Percentiles rank a stretch among this genome's conserved stretches.
Conservation (phyloP, 2,888 invertebrate genomes). For the Machimus rusticus region DNA sequence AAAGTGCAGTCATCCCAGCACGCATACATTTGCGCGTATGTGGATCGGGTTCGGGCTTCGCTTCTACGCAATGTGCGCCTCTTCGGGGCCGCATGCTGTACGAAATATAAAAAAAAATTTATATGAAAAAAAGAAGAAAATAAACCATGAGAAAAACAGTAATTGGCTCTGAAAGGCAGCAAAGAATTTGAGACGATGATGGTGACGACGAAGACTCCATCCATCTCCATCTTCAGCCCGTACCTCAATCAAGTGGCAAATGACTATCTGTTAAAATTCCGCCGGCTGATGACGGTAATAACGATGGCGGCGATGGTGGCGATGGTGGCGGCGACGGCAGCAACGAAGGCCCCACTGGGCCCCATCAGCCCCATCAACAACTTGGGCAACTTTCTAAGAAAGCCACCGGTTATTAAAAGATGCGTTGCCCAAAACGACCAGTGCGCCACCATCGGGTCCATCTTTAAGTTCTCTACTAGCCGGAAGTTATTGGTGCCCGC, state of each 20-base stretch:
- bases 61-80: slow-evolving; percentile 33
- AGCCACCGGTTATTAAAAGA: not conserved
- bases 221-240: slow-evolving; percentile 13
- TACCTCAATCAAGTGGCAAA: slow-evolving; percentile 40
- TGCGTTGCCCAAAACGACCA: not conserved
- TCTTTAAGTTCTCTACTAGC: not conserved
- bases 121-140: not conserved
- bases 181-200: slow-evolving; percentile 32
- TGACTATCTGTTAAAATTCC: slow-evolving; percentile 39
- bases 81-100: not conserved
- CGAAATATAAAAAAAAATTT: not conserved
- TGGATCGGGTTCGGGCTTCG: slow-evolving; percentile 25
- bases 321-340: not conserved
- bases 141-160: slow-evolving; percentile 29
- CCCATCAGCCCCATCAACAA: not conserved
- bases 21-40: slow-evolving; percentile 6
- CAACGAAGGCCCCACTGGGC: not conserved
- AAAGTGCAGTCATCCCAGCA: slow-evolving; percentile 28
- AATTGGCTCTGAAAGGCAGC: slow-evolving; percentile 41
- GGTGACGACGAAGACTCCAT: slow-evolving; percentile 39
- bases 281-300: slow-evolving; percentile 31
- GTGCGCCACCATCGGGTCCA: not conserved
- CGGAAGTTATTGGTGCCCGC: not conserved
- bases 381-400: slow-evolving; percentile 28
- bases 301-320: not conserved